Evolutionary conservation across 1,140 invertebrate species (phyloP).

Genomic region (Penaeus vannamei): DNA sequence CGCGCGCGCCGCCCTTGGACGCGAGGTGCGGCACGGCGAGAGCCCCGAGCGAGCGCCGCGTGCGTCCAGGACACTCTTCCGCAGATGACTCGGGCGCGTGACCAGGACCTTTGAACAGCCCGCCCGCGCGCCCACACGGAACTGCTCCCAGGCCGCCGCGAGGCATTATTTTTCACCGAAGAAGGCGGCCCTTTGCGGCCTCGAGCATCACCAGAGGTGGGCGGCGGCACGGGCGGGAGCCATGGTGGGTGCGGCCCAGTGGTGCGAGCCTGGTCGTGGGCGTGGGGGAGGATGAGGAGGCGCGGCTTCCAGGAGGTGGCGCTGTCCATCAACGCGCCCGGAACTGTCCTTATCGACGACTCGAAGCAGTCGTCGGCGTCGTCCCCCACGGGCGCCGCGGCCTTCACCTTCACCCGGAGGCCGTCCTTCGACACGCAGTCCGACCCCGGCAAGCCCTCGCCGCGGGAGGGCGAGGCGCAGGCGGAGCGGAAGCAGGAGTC

Average conservation of each 20-base stretch:
- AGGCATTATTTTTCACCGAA: not conserved
- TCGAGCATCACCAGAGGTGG: not conserved
- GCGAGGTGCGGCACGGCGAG: too few species aligned
- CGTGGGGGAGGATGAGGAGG: conserved; percentile 54
- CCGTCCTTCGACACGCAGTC: not conserved
- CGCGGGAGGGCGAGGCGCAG: not conserved
- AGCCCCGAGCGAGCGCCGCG: too few species aligned
- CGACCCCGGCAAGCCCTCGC: not conserved
- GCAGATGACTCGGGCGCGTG: too few species aligned
- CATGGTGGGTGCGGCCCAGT: conserved; percentile 36
- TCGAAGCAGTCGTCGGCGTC: not conserved
- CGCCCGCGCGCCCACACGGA: not conserved
- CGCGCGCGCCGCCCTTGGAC: too few species aligned
- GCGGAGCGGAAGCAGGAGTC: not conserved
- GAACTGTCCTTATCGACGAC: conserved; percentile 16
- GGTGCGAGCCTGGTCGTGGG: conserved; percentile 50
- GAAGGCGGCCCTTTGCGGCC: conserved; percentile 16
- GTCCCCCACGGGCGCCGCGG: not conserved
- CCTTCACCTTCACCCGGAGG: conserved; percentile 31
- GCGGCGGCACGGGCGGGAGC: conserved; percentile 31
- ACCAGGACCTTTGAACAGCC: not conserved
- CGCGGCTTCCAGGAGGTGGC: conserved; percentile 40
- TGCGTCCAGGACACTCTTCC: too few species aligned
- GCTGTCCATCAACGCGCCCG: conserved; percentile 28
- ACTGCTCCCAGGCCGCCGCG: not conserved